These are phyloP conservation scores for Salvelinus alpinus DNA, from an alignment of 2,113 vertebrate species.

Conservation along the genomic window DNA sequence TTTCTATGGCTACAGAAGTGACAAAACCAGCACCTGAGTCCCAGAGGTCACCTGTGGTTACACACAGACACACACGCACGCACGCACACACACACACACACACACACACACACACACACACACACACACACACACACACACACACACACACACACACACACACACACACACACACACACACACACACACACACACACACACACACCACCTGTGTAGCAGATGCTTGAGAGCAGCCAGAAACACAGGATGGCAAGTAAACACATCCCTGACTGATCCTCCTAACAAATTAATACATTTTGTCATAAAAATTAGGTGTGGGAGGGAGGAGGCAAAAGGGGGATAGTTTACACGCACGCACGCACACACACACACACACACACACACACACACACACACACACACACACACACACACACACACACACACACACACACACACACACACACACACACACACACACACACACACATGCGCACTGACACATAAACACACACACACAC, in stretches of 20 bases:
- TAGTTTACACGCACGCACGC: background rate
- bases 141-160: conserved; percentile 6
- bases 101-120: background rate
- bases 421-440: no score
- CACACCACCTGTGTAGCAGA: conserved; percentile 11
- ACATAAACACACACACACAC: no score
- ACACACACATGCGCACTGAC: background rate
- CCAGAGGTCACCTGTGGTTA: conserved; percentile 38
- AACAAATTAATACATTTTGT: conserved; percentile 11
- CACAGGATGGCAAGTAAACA: background rate
- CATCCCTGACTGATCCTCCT: background rate
- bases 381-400: no score
- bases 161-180: no score
- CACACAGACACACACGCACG: background rate
- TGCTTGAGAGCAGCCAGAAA: background rate
- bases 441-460: no score
- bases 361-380: no score
- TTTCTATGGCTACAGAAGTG: conserved; percentile 44
- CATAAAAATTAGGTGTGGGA: background rate
- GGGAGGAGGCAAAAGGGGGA: background rate
- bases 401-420: no score
- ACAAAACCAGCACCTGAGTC: conserved; percentile 44
- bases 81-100: background rate
- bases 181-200: background rate
- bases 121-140: background rate